phyloP scores from a whole-genome alignment of 2,797 vertebrate genomes.

The Muscicapa comitata region DNA sequence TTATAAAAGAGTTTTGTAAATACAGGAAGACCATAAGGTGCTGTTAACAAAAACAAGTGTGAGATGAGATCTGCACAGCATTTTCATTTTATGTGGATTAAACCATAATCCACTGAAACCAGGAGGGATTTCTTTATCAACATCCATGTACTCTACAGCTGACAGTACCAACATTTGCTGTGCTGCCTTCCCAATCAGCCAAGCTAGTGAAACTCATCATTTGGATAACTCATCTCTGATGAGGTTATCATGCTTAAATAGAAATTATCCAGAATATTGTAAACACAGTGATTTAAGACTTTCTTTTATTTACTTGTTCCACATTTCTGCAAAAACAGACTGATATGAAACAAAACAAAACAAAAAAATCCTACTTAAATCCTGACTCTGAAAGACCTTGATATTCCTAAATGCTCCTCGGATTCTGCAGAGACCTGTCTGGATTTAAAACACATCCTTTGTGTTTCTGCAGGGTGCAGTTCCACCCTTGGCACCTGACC shows the following conservation, averaged over 20 bases:
- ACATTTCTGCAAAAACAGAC: neutral
- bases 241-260: neutral
- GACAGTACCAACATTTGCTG: neutral
- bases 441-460: neutral
- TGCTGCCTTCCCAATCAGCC: neutral
- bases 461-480: neutral
- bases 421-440: neutral
- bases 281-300: neutral
- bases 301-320: neutral
- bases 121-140: neutral
- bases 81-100: neutral
- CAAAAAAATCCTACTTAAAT: neutral
- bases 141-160: neutral
- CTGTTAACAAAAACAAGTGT: neutral
- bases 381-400: neutral
- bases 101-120: neutral
- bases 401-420: neutral
- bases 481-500: neutral
- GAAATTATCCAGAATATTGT: neutral
- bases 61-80: neutral
- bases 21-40: neutral
- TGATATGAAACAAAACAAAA: neutral
- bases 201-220: neutral
- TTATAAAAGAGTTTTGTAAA: neutral
- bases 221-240: neutral